Evolutionary conservation across 2,797 vertebrate genomes (phyloP).

Genomic region (Hipposideros larvatus): DNA sequence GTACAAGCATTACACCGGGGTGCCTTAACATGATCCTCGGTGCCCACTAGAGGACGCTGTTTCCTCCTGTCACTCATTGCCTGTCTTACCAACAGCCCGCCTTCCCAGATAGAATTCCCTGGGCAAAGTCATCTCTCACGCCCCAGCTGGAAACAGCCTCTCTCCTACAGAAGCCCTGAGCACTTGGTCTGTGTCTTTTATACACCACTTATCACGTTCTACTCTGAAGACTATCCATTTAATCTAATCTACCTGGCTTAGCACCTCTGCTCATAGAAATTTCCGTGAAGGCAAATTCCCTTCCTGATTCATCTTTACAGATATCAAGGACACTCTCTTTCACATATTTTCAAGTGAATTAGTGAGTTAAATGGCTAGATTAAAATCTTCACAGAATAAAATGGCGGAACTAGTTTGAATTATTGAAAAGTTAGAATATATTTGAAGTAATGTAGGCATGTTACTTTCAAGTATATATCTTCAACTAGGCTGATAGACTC

Average conservation of each 20-base stretch:
- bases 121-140: neutral
- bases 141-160: neutral
- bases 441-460: neutral
- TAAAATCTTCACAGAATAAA: constrained; percentile 56
- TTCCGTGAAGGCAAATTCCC: constrained; percentile 37
- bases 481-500: constrained; percentile 24
- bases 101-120: neutral
- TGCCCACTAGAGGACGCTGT: neutral
- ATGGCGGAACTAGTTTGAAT: constrained; percentile 47
- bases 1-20: neutral
- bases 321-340: neutral
- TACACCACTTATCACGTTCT: neutral
- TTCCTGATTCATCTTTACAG: constrained; percentile 15
- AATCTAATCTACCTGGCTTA: neutral
- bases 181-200: constrained; percentile 6
- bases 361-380: constrained; percentile 59
- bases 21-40: neutral
- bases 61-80: neutral
- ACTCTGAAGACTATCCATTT: constrained; percentile 18
- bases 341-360: constrained; percentile 47
- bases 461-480: constrained; percentile 41
- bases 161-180: neutral
- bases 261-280: neutral
- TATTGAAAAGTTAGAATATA: constrained; percentile 63
- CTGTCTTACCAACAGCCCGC: neutral